Evolutionary conservation across 2,797 vertebrate species (phyloP).

Genomic region (Dromococcyx pavoninus): DNA sequence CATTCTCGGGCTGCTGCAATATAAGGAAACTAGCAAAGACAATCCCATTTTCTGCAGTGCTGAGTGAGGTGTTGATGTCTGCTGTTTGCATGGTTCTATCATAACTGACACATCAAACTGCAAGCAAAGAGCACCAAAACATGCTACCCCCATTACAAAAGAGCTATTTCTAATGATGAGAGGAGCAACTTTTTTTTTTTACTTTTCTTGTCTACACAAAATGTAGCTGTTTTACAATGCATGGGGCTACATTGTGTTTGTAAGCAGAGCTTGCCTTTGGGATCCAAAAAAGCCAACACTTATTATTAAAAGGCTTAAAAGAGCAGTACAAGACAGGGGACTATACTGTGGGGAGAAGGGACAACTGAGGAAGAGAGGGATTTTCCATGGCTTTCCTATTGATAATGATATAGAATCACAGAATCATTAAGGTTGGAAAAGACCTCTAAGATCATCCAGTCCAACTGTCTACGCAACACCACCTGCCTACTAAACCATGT

Average conservation of each 20-base stretch:
- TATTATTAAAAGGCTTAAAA: neutral
- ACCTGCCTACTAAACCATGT: too few relatives aligned
- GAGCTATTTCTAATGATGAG: neutral
- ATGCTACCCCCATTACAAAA: neutral
- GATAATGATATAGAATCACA: neutral
- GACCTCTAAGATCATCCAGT: too few relatives aligned
- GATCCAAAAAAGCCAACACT: neutral
- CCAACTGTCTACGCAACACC: too few relatives aligned
- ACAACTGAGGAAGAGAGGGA: neutral
- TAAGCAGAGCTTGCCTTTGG: neutral
- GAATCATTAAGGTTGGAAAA: too few relatives aligned
- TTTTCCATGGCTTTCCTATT: neutral
- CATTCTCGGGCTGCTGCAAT: neutral
- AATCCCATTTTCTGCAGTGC: neutral
- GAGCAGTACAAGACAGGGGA: neutral
- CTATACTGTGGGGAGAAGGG: neutral
- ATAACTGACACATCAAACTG: accelerated
- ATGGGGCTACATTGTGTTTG: neutral
- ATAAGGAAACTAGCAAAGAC: neutral
- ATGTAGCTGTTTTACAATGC: accelerated
- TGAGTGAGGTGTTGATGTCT: neutral
- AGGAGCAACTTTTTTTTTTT: neutral
- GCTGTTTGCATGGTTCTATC: neutral
- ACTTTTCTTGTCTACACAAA: neutral
- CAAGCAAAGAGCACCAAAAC: neutral